Percentiles rank a stretch among this genome's conserved stretches.
phyloP scores from a whole-genome alignment of 2,888 invertebrate genomes.

The Mongoloraphidia duomilia region DNA sequence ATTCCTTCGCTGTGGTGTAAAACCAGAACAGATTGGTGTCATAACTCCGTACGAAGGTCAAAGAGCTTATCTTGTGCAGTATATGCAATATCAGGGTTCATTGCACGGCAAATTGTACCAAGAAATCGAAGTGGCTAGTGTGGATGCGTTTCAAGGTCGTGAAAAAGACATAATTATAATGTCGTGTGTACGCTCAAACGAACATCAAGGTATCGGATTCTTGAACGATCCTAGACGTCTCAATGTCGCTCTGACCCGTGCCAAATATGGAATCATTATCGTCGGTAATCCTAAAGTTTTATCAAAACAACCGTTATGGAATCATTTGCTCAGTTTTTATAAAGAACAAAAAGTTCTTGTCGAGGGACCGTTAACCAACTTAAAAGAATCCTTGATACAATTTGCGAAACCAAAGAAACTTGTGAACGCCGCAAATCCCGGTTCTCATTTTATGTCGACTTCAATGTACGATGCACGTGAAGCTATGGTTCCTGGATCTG shows the following conservation, averaged over 20 bases:
- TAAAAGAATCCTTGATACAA: slow-evolving; percentile 92
- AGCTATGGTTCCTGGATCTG: slow-evolving; percentile 84
- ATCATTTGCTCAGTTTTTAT: slow-evolving; percentile 91
- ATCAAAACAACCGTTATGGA: slow-evolving; percentile 97
- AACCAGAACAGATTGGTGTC: slow-evolving; percentile 96
- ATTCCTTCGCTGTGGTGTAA: slow-evolving; percentile 86
- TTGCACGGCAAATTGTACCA: slow-evolving; percentile 93
- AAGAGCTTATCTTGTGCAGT: slow-evolving; percentile 90
- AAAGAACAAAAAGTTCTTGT: slow-evolving; percentile 95
- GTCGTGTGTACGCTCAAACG: slow-evolving; percentile 97
- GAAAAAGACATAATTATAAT: slow-evolving; percentile 99
- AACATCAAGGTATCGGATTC: slow-evolving; percentile 98
- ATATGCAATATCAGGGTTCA: slow-evolving; percentile 98
- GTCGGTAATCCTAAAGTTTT: slow-evolving; percentile 98
- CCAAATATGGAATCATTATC: slow-evolving; percentile 94
- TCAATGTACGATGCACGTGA: slow-evolving; percentile 95
- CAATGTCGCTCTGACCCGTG: slow-evolving; percentile 94
- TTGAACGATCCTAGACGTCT: slow-evolving; percentile 93
- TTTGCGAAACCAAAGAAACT: slow-evolving; percentile 95
- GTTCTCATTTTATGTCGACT: slow-evolving; percentile 94
- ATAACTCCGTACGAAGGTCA: slow-evolving; percentile 99
- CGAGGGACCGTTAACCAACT: slow-evolving; percentile 92
- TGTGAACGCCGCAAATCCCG: slow-evolving; percentile 86
- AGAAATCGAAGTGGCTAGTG: slow-evolving; percentile 98
- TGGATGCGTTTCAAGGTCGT: slow-evolving; percentile 97